Evolutionary conservation across 1,140 invertebrate species (phyloP).

Genomic region (Homalodisca vitripennis): DNA sequence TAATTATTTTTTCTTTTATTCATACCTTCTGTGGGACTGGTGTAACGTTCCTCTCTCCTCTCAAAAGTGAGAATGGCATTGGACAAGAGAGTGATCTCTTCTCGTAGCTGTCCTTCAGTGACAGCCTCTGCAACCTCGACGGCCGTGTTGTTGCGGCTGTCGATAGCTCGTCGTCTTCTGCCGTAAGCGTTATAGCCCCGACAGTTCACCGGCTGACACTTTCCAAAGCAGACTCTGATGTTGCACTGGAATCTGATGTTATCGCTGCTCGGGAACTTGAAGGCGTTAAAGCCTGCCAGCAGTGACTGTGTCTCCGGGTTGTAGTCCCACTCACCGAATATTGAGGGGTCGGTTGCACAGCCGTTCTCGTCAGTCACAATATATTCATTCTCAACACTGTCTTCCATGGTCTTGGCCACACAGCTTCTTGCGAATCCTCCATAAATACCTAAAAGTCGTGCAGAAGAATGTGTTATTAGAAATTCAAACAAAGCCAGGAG

Average conservation of each 20-base stretch:
- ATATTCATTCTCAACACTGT: conserved; percentile 87
- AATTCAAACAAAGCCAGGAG: no score
- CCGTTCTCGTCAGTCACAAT: conserved; percentile 92
- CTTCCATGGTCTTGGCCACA: conserved; percentile 89
- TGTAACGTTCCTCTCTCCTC: conserved; percentile 67
- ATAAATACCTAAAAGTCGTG: conserved; percentile 93
- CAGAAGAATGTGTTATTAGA: no score
- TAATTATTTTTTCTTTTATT: conserved; percentile 32
- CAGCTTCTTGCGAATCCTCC: conserved; percentile 92
- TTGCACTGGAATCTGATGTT: conserved; percentile 96
- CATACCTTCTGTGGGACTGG: conserved; percentile 69
- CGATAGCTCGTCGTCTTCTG: conserved; percentile 66
- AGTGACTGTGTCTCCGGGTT: conserved; percentile 79
- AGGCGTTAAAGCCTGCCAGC: conserved; percentile 87
- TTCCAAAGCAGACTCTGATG: conserved; percentile 92
- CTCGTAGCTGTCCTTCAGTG: conserved; percentile 78
- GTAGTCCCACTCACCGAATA: conserved; percentile 92
- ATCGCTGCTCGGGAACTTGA: conserved; percentile 94
- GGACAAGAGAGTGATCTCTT: conserved; percentile 90
- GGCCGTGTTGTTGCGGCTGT: conserved; percentile 55
- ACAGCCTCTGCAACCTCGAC: conserved; percentile 58
- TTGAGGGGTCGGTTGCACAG: conserved; percentile 87
- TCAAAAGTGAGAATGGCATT: conserved; percentile 90
- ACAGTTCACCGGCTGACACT: conserved; percentile 93
- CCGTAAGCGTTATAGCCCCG: conserved; percentile 87